phyloP scores from a whole-genome alignment of 2,113 vertebrate species.

The Ageneiosus marmoratus region DNA sequence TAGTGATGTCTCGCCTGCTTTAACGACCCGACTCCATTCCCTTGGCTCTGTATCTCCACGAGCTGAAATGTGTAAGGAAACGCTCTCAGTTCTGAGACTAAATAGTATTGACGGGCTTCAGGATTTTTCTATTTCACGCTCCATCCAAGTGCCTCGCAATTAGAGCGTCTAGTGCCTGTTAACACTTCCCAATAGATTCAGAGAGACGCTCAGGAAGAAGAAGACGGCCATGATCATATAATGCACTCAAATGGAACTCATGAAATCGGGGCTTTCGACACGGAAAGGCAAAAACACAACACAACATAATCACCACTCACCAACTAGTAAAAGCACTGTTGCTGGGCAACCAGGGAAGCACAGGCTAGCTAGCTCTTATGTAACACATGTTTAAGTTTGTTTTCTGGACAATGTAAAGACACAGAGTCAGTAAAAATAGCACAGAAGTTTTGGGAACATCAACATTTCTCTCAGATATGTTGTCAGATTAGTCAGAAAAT shows the following conservation, averaged over 20 bases:
- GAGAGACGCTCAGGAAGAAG: slow-evolving; percentile 26
- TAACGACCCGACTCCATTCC: slow-evolving; percentile 11
- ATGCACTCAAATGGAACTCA: not conserved
- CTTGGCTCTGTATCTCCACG: not conserved
- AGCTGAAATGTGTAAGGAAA: slow-evolving; percentile 33
- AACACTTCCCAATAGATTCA: slow-evolving; percentile 58
- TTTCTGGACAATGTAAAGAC: not conserved
- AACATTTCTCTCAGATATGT: not conserved
- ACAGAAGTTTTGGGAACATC: not conserved
- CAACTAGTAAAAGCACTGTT: not conserved
- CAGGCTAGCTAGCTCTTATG: not conserved
- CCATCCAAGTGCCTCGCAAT: slow-evolving; percentile 60
- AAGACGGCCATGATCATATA: slow-evolving; percentile 18
- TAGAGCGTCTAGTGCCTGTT: slow-evolving; percentile 54
- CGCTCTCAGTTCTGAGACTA: slow-evolving; percentile 55
- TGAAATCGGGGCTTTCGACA: slow-evolving; percentile 6
- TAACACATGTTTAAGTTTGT: not conserved
- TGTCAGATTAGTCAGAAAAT: not conserved
- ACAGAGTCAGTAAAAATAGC: not conserved
- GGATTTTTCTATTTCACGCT: slow-evolving; percentile 66
- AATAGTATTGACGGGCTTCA: slow-evolving; percentile 61
- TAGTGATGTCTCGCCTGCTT: not conserved
- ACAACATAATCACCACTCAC: not conserved
- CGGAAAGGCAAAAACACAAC: not conserved
- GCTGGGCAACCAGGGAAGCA: not conserved